phyloP scores from a whole-genome alignment of 1,140 invertebrate genomes.

The Hydropsyche tenuis region DNA sequence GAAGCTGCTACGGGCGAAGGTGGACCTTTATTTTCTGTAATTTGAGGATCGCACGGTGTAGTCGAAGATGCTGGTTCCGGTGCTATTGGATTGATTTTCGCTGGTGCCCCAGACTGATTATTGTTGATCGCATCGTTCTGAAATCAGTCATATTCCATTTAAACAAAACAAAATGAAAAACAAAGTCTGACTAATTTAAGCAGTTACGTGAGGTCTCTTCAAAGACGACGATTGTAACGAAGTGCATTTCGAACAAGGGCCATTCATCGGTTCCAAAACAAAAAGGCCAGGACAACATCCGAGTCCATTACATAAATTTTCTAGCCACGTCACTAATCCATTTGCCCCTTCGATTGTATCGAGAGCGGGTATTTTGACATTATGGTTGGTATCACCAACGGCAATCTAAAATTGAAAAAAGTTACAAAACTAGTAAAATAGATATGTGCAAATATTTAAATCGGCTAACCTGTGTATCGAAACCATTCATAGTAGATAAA shows the following conservation, averaged over 20 bases:
- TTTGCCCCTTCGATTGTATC: constrained; percentile 56
- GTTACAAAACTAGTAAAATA: no score
- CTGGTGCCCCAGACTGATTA: constrained; percentile 23
- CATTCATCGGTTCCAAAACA: constrained; percentile 54
- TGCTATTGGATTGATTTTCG: constrained; percentile 48
- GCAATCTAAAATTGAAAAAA: constrained; percentile 54
- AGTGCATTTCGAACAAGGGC: constrained; percentile 41
- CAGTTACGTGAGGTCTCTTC: constrained; percentile 38
- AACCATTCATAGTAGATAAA: constrained; percentile 36
- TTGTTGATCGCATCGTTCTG: constrained; percentile 43
- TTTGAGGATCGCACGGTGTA: constrained; percentile 52
- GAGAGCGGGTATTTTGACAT: constrained; percentile 60
- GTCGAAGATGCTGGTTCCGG: constrained; percentile 59
- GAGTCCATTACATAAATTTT: constrained; percentile 55
- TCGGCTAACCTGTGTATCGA: constrained; percentile 40
- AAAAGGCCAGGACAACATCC: constrained; percentile 58
- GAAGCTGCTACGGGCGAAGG: constrained; percentile 48
- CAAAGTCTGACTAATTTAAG: neutral
- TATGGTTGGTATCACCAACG: constrained; percentile 56
- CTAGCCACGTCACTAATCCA: constrained; percentile 58
- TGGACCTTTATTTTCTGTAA: constrained; percentile 45
- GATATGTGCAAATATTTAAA: neutral
- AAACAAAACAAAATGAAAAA: no score
- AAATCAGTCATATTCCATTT: constrained; percentile 32
- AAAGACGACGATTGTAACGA: constrained; percentile 26